These are phyloP conservation scores for Charanyca ferruginea DNA, from an alignment of 2,888 invertebrate species.

Conservation along the genomic window DNA sequence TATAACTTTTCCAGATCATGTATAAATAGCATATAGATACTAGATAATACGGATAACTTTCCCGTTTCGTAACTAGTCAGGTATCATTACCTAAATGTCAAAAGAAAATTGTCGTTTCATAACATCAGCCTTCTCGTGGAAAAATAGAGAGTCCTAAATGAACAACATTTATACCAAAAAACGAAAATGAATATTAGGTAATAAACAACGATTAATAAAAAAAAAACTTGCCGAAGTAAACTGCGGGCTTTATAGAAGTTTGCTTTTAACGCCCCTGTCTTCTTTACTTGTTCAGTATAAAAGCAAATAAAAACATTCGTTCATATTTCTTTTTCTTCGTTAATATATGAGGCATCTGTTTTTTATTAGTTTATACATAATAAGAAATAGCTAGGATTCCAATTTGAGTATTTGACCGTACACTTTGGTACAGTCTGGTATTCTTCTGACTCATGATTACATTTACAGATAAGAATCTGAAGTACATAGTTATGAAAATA, in stretches of 20 bases:
- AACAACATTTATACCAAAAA: not conserved
- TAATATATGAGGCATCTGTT: slow-evolving; percentile 12
- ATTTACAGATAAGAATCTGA: not conserved
- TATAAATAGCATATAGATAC: too few species aligned
- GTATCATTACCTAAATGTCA: too few species aligned
- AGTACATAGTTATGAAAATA: not conserved
- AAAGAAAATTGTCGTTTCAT: too few species aligned
- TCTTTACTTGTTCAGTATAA: slow-evolving; percentile 1
- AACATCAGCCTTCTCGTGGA: too few species aligned
- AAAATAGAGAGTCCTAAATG: too few species aligned
- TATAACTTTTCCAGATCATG: too few species aligned
- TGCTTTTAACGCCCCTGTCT: slow-evolving; percentile 1
- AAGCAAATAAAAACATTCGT: slow-evolving; percentile 26
- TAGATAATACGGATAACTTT: too few species aligned
- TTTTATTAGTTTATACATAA: slow-evolving; percentile 11
- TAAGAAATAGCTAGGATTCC: slow-evolving; percentile 10
- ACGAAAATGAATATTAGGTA: not conserved
- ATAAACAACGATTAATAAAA: slow-evolving; percentile 8
- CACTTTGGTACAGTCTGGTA: slow-evolving; percentile 1
- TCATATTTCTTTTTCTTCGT: not conserved
- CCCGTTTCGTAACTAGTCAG: too few species aligned
- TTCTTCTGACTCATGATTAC: not conserved
- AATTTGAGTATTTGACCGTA: not conserved
- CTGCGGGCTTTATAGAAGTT: slow-evolving; percentile 7
- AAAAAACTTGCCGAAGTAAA: slow-evolving; percentile 8